Evolutionary conservation across 2,797 vertebrate genomes (phyloP), one percentile per base, ranked within the genome.

Genomic region (Dipus sagitta): DNA sequence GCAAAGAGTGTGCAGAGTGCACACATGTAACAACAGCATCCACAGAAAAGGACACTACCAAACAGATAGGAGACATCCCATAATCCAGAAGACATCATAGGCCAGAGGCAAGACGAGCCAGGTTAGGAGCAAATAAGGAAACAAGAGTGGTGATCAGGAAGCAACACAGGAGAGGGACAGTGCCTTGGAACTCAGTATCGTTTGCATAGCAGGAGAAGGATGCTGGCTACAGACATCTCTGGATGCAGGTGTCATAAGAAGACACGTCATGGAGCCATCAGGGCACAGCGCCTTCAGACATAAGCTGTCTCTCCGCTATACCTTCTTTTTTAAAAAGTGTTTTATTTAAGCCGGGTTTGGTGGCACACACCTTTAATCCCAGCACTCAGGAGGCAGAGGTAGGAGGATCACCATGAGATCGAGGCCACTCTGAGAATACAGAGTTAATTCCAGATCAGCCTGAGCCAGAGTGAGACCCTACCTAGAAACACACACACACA

Each of bases 111-210:
- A 71, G 12, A 90, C 58, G n/a, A 47, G 47, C 47, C 47, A 47
- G 47, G 17, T 0, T 6, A 71, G 71, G 24, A 72, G 34, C 28
- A 95, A 70, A 78, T 23, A 38, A 67, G 77, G 47, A 62, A 78
- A 71, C 52, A 80, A 88, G n/a, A 17, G 32, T 38, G 4, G 7
- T 34, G 34, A 92, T n/a, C 18, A 85, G 85, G 42, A 90, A 65
- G 18, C 30, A 72, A 4, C n/a, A 1, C 60, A 72, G 60, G 90
- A 83, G 62, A 21, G n/a, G 88, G 38, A 28, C 3, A 5, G 7
- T 8, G 17, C n/a, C 0, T 1, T 86, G 42, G 70, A 76, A 58
- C 13, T n/a, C 3, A 58, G 34, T 28, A 3, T 34, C 34, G 32
- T 54, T 30, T 47, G 34, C 14, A 11, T 0, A 7, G 17, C 52